Percentiles rank a stretch among this genome's conserved stretches.
These are phyloP conservation scores for Cyphomyrus plagiostoma DNA, from an alignment of 2,113 vertebrate genomes.

Conservation along the genomic window DNA sequence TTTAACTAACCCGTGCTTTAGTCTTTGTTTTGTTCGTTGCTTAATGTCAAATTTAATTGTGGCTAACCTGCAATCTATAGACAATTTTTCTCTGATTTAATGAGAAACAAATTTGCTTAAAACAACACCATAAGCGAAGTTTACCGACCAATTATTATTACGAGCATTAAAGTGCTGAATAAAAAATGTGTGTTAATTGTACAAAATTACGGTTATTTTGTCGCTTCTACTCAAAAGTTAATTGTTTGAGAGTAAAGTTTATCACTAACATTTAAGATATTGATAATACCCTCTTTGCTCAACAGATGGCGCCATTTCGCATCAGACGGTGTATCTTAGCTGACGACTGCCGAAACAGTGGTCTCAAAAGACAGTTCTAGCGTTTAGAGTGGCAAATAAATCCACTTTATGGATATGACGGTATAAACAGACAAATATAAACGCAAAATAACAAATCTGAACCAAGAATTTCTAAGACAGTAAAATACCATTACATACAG, in stretches of 20 bases:
- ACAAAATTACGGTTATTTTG: background rate
- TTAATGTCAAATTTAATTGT: background rate
- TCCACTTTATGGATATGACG: background rate
- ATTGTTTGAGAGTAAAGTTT: background rate
- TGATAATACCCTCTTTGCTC: background rate
- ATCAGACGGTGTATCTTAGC: slow-evolving; percentile 4
- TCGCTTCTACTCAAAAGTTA: background rate
- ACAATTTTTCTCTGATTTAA: background rate
- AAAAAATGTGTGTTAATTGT: background rate
- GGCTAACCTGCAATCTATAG: background rate
- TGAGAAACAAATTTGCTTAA: background rate
- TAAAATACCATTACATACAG: background rate
- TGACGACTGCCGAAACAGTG: background rate
- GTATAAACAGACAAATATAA: background rate
- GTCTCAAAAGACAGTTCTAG: background rate
- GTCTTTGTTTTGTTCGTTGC: background rate
- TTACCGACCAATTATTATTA: background rate
- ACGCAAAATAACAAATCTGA: background rate
- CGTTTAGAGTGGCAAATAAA: background rate
- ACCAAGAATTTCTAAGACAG: background rate
- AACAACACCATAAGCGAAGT: background rate
- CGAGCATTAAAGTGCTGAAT: background rate
- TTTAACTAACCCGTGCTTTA: background rate
- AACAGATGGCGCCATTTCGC: slow-evolving; percentile 43
- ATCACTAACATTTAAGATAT: background rate